Percentiles rank a stretch among this genome's conserved stretches.
Evolutionary conservation across 1,140 invertebrate genomes (phyloP).

Genomic region (Drosophila littoralis): DNA sequence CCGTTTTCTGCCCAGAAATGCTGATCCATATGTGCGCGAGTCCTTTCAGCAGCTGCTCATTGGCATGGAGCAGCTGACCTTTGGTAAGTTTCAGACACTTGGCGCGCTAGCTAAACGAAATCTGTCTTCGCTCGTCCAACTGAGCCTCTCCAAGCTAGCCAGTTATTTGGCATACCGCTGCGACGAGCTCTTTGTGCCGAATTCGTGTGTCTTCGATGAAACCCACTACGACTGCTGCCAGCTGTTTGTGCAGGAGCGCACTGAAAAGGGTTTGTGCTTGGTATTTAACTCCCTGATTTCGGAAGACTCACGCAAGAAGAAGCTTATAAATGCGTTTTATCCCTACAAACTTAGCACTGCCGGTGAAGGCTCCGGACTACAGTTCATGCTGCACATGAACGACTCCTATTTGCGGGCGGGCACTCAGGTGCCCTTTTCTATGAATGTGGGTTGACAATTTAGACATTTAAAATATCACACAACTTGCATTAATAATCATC

Average conservation of each 20-base stretch:
- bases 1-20: slow-evolving; percentile 55
- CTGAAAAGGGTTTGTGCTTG: slow-evolving; percentile 63
- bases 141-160: slow-evolving; percentile 37
- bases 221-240: slow-evolving; percentile 65
- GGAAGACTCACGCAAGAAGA: slow-evolving; percentile 63
- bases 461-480: neutral
- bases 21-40: slow-evolving; percentile 25
- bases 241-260: slow-evolving; percentile 62
- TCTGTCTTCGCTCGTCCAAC: neutral
- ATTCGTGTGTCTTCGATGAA: slow-evolving; percentile 68
- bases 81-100: slow-evolving; percentile 46
- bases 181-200: slow-evolving; percentile 60
- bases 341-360: slow-evolving; percentile 58
- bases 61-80: slow-evolving; percentile 45
- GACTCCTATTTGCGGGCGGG: slow-evolving; percentile 25
- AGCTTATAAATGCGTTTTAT: slow-evolving; percentile 61
- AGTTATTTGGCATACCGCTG: slow-evolving; percentile 68
- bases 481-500: neutral
- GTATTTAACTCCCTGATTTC: slow-evolving; percentile 76
- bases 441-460: slow-evolving; percentile 49
- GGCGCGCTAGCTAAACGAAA: slow-evolving; percentile 18
- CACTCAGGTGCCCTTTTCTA: slow-evolving; percentile 32
- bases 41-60: slow-evolving; percentile 49
- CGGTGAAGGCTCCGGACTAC: slow-evolving; percentile 63
- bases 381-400: slow-evolving; percentile 52